Evolutionary conservation across 2,113 vertebrate species (phyloP).

Genomic region (Danio rerio): GRCz12tu NC_133185.1:43435001-43435500

Average conservation of each 20-base stretch:
- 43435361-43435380: not conserved
- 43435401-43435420: not conserved
- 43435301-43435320: not conserved
- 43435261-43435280: too few species aligned
- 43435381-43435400: not conserved
- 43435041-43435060: slow-evolving; percentile 58
- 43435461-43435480: not conserved
- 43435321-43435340: not conserved
- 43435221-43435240: too few species aligned
- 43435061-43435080: slow-evolving; percentile 57
- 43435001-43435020: not conserved
- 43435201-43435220: too few species aligned
- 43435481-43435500: not conserved
- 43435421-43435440: not conserved
- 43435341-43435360: not conserved
- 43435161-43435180: slow-evolving; percentile 61
- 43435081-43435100: slow-evolving; percentile 62
- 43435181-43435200: slow-evolving; percentile 44
- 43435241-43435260: too few species aligned
- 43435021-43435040: not conserved
- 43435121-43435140: slow-evolving; percentile 64
- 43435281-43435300: too few species aligned
- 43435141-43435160: slow-evolving; percentile 65
- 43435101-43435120: slow-evolving; percentile 68
- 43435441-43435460: not conserved